phyloP scores from a whole-genome alignment of 37 sponge, comb jelly and placozoan genomes.

The Amphimedon queenslandica region DNA sequence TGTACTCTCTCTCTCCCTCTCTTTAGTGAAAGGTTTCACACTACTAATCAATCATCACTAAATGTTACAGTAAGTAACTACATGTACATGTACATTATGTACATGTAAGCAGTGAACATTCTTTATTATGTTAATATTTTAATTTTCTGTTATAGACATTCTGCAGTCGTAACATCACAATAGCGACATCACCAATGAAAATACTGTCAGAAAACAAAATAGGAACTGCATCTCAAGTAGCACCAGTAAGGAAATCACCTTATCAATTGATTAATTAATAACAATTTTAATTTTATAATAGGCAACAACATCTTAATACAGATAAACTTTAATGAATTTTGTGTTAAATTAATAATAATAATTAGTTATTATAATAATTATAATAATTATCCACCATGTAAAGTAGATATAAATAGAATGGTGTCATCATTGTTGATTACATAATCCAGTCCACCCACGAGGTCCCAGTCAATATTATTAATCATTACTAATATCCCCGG shows the following conservation, averaged over 20 bases:
- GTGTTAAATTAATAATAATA: background rate
- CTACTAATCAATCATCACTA: constrained; percentile 14
- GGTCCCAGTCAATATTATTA: constrained; percentile 96
- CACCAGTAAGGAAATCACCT: no score
- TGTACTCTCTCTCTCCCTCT: background rate
- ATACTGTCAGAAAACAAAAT: constrained; percentile 17
- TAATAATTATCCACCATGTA: constrained; percentile 89
- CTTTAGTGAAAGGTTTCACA: constrained; percentile 51
- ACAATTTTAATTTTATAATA: background rate
- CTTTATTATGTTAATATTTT: background rate
- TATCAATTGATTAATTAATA: no score
- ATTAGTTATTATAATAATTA: background rate
- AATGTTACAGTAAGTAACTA: constrained; percentile 62
- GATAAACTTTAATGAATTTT: no score
- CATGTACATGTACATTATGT: no score
- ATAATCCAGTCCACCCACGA: constrained; percentile 89
- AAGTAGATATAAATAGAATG: constrained; percentile 95
- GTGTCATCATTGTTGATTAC: constrained; percentile 67
- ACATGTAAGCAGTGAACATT: no score
- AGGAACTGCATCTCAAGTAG: no score
- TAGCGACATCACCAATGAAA: constrained; percentile 67
- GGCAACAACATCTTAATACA: no score
- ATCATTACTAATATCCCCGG: constrained; percentile 98
- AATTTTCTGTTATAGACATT: constrained; percentile 37
- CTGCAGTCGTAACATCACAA: constrained; percentile 72